These are phyloP conservation scores for Eremophila alpestris DNA, from an alignment of 2,797 vertebrate species.

Conservation along the genomic window DNA sequence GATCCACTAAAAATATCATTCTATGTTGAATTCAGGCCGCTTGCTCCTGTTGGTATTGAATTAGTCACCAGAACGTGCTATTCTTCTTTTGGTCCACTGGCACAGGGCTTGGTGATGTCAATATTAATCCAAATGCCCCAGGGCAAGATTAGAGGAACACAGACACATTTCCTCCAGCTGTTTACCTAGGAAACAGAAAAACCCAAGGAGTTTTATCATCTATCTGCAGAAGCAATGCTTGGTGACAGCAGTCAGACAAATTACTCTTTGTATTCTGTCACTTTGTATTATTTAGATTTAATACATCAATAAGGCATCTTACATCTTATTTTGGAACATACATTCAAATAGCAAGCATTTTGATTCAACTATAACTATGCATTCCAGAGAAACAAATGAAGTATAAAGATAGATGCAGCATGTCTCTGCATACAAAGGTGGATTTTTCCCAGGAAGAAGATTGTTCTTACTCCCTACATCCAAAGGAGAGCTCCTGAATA, in stretches of 20 bases:
- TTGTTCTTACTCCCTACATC: not conserved
- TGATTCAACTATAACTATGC: not conserved
- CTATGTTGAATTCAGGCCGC: not conserved
- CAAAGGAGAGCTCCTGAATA: not conserved
- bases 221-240: constrained; percentile 25
- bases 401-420: not conserved
- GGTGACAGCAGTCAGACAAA: constrained; percentile 53
- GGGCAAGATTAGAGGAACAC: not conserved
- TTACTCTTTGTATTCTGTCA: constrained; percentile 29
- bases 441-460: not conserved
- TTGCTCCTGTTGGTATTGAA: constrained; percentile 19
- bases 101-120: constrained; percentile 9
- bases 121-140: constrained; percentile 48
- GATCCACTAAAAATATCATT: constrained; percentile 7
- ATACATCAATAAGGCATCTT: not conserved
- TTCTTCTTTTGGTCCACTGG: constrained; percentile 2
- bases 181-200: constrained; percentile 38
- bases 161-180: constrained; percentile 29
- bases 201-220: constrained; percentile 21
- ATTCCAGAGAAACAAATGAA: not conserved
- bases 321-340: not conserved
- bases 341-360: not conserved
- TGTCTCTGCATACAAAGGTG: not conserved
- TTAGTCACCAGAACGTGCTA: constrained; percentile 40
- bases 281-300: constrained; percentile 35